Base-by-base conservation (phyloP, 2,113 vertebrate genomes). In the Clupea harengus region DNA sequence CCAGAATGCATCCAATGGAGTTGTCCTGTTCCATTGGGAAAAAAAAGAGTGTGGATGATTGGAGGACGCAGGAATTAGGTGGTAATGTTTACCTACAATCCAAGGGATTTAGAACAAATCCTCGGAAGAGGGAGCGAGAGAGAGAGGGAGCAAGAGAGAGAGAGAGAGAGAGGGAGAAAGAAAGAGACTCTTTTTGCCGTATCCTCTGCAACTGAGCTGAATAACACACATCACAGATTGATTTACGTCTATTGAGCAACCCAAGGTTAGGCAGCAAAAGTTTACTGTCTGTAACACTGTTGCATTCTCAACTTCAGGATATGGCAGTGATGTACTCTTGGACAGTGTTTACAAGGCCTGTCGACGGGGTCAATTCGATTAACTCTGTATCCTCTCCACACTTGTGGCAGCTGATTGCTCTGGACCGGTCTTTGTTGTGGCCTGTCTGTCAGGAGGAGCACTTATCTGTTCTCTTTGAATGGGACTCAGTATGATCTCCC, bases 31-130 rank as follows among this genome's bases (percentile, higher is more conserved):
- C 22, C 25, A 2, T 9, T 11, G 13, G 25, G 25, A 28, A 72
- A 72, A 72, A 15, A 32, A 28, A 72, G 64, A 72, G 13, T 72
- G 64, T 67, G 60, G 60, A 28, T 32, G 28, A 32, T 72, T 28
- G 4, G 64, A 72, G 64, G n/a, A 28, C 28, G 64, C 25, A 72
- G 64, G 64, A 72, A 72, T 72, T 72, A 72, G 64, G 64, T 72
- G 64, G 64, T 32, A 72, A 28, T 72, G 25, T 72, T 72, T 72
- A 32, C n/a, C n/a, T 25, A 32, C 64, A 72, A 8, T 72, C 64
- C 11, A 32, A 10, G 64, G 64, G 64, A 72, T 72, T 72, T 32
- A 15, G 64, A 13, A 25, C 64, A 72, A 72, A 72, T 72, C 64
- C n/a, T 72, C n/a, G 32, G 32, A 72, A 13, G 25, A 64, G 6